Conservation (phyloP, 2,797 vertebrate species). For the Acipenser oxyrinchus region DNA sequence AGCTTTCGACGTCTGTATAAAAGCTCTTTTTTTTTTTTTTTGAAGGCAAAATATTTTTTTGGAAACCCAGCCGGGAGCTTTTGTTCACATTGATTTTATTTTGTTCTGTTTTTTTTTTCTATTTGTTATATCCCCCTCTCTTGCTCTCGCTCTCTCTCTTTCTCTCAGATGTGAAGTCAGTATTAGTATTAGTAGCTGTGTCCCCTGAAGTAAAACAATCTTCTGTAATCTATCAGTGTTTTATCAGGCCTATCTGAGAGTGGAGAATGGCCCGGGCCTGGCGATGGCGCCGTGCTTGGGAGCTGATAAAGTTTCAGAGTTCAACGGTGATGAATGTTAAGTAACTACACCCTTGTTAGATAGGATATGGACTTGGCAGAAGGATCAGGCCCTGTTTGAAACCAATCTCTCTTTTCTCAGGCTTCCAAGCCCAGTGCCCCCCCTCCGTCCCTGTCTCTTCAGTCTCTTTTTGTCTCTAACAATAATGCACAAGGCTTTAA, state of each 20-base stretch:
- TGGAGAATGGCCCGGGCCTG: constrained; percentile 77
- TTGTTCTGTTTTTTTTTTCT: constrained; percentile 28
- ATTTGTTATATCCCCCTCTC: constrained; percentile 20
- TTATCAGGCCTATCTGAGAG: constrained; percentile 88
- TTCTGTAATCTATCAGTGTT: constrained; percentile 86
- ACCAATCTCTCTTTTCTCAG: constrained; percentile 64
- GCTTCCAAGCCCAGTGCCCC: constrained; percentile 29
- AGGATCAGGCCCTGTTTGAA: constrained; percentile 49
- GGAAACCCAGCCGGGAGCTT: constrained; percentile 5
- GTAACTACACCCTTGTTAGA: constrained; percentile 80
- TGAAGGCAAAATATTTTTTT: neutral
- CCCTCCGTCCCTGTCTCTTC: no score
- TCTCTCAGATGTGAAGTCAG: constrained; percentile 44
- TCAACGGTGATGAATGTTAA: constrained; percentile 93
- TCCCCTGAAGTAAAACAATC: constrained; percentile 90
- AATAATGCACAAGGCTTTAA: constrained; percentile 14
- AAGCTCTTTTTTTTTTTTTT: neutral
- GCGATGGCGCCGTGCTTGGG: constrained; percentile 72
- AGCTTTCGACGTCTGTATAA: no score
- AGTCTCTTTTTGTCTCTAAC: constrained; percentile 20
- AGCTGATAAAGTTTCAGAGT: constrained; percentile 96
- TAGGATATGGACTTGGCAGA: constrained; percentile 79
- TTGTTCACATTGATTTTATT: constrained; percentile 47
- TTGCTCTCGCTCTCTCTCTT: constrained; percentile 18
- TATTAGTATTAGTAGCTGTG: constrained; percentile 67